Percentiles rank a stretch among this genome's conserved stretches.
phyloP scores from a whole-genome alignment of 92 coral and sea anemone genomes.

The Bergia puertoricense region DNA sequence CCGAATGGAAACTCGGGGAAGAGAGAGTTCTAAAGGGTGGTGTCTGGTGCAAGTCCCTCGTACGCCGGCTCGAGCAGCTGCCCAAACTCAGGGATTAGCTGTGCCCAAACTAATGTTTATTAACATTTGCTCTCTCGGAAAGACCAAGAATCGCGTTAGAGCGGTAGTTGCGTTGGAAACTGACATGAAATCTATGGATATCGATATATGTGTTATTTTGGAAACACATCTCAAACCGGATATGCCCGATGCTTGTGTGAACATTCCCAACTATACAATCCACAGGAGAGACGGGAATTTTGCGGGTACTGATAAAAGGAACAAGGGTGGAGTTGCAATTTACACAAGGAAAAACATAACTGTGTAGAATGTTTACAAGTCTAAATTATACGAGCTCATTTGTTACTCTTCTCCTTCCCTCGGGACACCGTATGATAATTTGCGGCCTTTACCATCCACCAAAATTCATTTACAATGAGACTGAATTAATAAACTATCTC shows the following conservation, averaged over 20 bases:
- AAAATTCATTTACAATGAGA: background rate
- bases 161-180: conserved; percentile 58
- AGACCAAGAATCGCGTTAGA: conserved; percentile 55
- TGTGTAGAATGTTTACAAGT: conserved; percentile 50
- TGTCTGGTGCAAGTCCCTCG: background rate
- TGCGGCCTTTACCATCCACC: conserved; percentile 34
- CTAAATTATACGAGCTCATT: conserved; percentile 14
- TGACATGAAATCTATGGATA: conserved; percentile 46
- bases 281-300: conserved; percentile 61
- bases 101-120: too few species aligned
- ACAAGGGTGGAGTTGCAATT: conserved; percentile 64
- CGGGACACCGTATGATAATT: conserved; percentile 8
- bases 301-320: conserved; percentile 47
- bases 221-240: conserved; percentile 52
- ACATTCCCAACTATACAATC: conserved; percentile 37
- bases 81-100: too few species aligned
- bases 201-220: conserved; percentile 59
- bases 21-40: background rate
- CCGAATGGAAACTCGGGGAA: background rate
- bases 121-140: conserved; percentile 58
- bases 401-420: background rate
- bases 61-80: too few species aligned
- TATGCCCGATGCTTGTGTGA: conserved; percentile 60
- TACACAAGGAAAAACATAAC: conserved; percentile 51
- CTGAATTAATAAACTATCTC: background rate